Evolutionary conservation across 2,888 invertebrate genomes (phyloP).

Genomic region (Malacosoma neustria): DNA sequence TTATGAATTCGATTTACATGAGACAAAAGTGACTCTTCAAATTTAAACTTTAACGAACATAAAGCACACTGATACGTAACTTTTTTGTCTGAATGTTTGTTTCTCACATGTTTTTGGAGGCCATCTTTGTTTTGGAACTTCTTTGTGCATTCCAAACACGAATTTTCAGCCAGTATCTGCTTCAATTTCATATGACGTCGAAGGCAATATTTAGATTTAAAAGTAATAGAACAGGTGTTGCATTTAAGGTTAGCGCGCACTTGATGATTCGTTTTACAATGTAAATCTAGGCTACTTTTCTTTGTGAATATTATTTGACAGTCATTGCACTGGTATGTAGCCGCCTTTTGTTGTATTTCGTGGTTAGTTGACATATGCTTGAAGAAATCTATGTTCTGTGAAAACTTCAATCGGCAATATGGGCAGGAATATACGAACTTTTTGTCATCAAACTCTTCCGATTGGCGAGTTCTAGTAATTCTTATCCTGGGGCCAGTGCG

Average conservation of each 20-base stretch:
- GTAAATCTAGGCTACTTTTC: conserved; percentile 46
- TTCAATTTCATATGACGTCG: conserved; percentile 56
- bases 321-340: conserved; percentile 54
- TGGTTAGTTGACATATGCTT: conserved; percentile 65
- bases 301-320: conserved; percentile 55
- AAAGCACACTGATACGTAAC: conserved; percentile 49
- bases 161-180: conserved; percentile 48
- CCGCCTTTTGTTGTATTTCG: conserved; percentile 46
- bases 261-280: conserved; percentile 55
- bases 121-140: conserved; percentile 50
- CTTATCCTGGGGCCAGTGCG: conserved; percentile 56
- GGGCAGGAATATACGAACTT: conserved; percentile 55
- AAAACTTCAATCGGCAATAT: conserved; percentile 55
- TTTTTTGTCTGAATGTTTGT: conserved; percentile 56
- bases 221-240: conserved; percentile 55
- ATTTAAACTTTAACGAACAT: conserved; percentile 56
- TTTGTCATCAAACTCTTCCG: conserved; percentile 42
- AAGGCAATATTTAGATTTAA: conserved; percentile 59
- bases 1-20: conserved; percentile 57
- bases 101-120: conserved; percentile 45
- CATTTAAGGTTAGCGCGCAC: conserved; percentile 53
- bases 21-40: conserved; percentile 42
- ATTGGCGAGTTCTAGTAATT: conserved; percentile 40
- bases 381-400: conserved; percentile 60
- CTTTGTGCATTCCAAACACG: conserved; percentile 58